These are phyloP conservation scores for Bolinopsis microptera DNA, from an alignment of 37 sponge, comb jelly and placozoan species.

Conservation along the genomic window DNA sequence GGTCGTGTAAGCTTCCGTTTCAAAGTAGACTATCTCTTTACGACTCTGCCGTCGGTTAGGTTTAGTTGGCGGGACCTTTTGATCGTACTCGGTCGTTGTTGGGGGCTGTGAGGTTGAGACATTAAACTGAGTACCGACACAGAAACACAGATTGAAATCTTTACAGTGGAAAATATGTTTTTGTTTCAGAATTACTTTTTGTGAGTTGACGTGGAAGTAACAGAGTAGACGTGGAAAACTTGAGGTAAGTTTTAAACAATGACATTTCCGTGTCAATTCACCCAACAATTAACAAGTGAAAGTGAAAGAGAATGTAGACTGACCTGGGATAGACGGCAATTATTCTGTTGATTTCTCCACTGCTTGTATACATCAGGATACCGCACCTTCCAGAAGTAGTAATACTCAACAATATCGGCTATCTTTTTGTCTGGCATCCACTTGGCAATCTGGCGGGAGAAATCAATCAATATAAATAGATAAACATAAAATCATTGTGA, in stretches of 20 bases:
- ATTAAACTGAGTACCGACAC: too few relatives aligned
- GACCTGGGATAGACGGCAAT: background rate
- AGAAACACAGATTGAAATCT: too few relatives aligned
- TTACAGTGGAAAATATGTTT: background rate
- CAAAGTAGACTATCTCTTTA: conserved; percentile 62
- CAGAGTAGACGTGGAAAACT: too few relatives aligned
- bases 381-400: conserved; percentile 30
- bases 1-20: conserved; percentile 58
- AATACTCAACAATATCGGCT: conserved; percentile 31
- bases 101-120: background rate
- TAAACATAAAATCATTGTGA: too few relatives aligned
- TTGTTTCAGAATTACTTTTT: too few relatives aligned
- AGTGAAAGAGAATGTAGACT: background rate
- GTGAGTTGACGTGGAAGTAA: too few relatives aligned
- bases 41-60: background rate
- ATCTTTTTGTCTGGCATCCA: background rate
- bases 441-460: background rate
- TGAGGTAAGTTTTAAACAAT: too few relatives aligned
- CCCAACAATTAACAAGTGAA: too few relatives aligned
- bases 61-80: background rate
- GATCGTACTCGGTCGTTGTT: background rate
- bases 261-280: too few relatives aligned
- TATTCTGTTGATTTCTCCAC: background rate
- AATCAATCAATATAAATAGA: too few relatives aligned
- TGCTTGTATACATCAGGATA: conserved; percentile 41